A percentile compares a stretch with the other conserved stretches of the same genome.
phyloP scores from a whole-genome alignment of 2,888 invertebrate genomes.

The Microchrysa polita region DNA sequence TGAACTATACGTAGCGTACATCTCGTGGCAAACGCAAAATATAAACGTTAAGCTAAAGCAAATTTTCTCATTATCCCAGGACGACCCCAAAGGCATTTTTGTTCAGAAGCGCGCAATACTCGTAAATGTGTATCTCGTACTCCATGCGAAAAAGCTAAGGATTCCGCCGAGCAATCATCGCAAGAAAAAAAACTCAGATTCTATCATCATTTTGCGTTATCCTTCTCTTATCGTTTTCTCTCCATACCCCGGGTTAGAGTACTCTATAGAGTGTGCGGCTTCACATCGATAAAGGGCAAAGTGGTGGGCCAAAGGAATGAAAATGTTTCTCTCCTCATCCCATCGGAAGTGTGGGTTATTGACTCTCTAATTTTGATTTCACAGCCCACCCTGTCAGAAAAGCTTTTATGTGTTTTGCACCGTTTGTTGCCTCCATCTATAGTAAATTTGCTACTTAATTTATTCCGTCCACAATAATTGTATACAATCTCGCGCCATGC shows the following conservation, averaged over 20 bases:
- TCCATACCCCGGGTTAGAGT: conserved; percentile 17
- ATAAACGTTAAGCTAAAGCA: conserved; percentile 46
- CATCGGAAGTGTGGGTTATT: neutral
- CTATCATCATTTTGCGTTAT: conserved; percentile 38
- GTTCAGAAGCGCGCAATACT: neutral
- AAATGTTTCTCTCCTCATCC: conserved; percentile 3
- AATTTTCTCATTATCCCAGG: conserved; percentile 53
- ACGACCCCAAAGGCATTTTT: conserved; percentile 40
- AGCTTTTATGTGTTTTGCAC: conserved; percentile 51
- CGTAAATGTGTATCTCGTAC: too few species aligned
- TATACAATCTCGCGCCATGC: conserved; percentile 51
- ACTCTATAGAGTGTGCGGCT: too few species aligned
- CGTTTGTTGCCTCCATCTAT: conserved; percentile 53
- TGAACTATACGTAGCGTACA: conserved; percentile 16
- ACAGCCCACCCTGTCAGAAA: conserved; percentile 23
- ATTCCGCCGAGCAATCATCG: conserved; percentile 12
- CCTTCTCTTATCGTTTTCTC: conserved; percentile 40
- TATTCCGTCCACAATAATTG: conserved; percentile 55
- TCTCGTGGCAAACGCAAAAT: conserved; percentile 34
- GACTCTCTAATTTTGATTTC: conserved; percentile 29
- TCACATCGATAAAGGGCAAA: neutral
- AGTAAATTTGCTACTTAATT: conserved; percentile 55
- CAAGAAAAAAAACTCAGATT: conserved; percentile 40
- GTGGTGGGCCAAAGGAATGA: conserved; percentile 9
- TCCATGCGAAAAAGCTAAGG: conserved; percentile 26